Conservation (phyloP, 2,113 vertebrate species). For the Oostethus manadensis region DNA sequence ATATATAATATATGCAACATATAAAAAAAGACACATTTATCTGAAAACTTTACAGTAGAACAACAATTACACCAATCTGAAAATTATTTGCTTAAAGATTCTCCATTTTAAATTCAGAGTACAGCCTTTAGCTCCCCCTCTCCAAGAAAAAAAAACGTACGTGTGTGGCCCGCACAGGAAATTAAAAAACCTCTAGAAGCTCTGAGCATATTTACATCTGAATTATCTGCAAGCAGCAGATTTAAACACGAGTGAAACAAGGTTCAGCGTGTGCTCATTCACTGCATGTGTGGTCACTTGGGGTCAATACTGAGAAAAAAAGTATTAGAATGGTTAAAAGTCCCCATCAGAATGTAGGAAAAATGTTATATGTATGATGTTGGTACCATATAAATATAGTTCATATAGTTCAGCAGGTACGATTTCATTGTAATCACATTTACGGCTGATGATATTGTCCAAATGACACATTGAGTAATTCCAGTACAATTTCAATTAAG, state of each 20-base stretch:
- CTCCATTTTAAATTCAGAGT: slow-evolving; percentile 45
- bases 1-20: no score
- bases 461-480: no score
- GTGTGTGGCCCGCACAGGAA: slow-evolving; percentile 79
- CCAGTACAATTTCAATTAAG: no score
- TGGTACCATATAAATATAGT: no score
- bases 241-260: slow-evolving; percentile 71
- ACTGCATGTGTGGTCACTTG: slow-evolving; percentile 44
- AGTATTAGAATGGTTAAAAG: slow-evolving; percentile 6
- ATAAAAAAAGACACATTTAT: slow-evolving; percentile 3
- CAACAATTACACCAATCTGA: slow-evolving; percentile 29
- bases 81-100: slow-evolving; percentile 63
- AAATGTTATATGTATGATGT: no score
- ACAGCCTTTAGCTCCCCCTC: slow-evolving; percentile 29
- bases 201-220: slow-evolving; percentile 74
- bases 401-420: no score
- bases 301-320: slow-evolving; percentile 11
- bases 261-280: slow-evolving; percentile 55
- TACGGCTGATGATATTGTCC: no score
- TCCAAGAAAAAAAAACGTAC: slow-evolving; percentile 7
- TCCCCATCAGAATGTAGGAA: slow-evolving; percentile 2
- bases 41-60: slow-evolving; percentile 22
- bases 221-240: slow-evolving; percentile 70
- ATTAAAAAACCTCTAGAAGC: slow-evolving; percentile 74
- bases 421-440: no score